Conservation (phyloP, 37 sponge, comb jelly and placozoan genomes). For the Beroe ovata region DNA sequence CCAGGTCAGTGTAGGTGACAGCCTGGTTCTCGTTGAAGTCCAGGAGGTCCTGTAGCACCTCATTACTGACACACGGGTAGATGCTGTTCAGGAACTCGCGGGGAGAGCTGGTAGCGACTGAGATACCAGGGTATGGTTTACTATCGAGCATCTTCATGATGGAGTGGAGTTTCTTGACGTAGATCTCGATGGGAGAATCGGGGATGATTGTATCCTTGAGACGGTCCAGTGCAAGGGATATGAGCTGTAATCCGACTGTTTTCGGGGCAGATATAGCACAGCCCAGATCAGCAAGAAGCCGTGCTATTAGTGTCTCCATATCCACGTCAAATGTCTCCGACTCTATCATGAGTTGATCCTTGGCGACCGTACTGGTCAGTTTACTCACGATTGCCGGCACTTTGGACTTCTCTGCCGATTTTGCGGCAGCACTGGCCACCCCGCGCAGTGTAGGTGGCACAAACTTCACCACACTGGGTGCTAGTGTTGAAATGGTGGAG, state of each 20-base stretch:
- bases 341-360: constrained; percentile 55
- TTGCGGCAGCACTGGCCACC: constrained; percentile 47
- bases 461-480: not conserved
- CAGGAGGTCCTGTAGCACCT: constrained; percentile 57
- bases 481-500: not conserved
- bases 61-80: constrained; percentile 34
- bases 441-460: constrained; percentile 8
- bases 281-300: constrained; percentile 29
- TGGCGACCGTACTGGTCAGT: constrained; percentile 43
- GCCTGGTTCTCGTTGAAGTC: constrained; percentile 60
- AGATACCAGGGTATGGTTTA: constrained; percentile 37
- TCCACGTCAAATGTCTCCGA: constrained; percentile 19
- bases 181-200: constrained; percentile 24
- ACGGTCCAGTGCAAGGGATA: constrained; percentile 7
- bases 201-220: constrained; percentile 8
- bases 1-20: constrained; percentile 28
- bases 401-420: constrained; percentile 1
- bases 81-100: constrained; percentile 18
- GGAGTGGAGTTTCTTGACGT: not conserved
- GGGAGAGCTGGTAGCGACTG: constrained; percentile 34
- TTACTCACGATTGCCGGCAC: constrained; percentile 54
- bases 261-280: constrained; percentile 32
- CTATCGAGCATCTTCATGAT: constrained; percentile 33
- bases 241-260: constrained; percentile 19
- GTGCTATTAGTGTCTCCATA: constrained; percentile 22